phyloP scores from a whole-genome alignment of 2,888 invertebrate species.

The Nomada lathburiana region DNA sequence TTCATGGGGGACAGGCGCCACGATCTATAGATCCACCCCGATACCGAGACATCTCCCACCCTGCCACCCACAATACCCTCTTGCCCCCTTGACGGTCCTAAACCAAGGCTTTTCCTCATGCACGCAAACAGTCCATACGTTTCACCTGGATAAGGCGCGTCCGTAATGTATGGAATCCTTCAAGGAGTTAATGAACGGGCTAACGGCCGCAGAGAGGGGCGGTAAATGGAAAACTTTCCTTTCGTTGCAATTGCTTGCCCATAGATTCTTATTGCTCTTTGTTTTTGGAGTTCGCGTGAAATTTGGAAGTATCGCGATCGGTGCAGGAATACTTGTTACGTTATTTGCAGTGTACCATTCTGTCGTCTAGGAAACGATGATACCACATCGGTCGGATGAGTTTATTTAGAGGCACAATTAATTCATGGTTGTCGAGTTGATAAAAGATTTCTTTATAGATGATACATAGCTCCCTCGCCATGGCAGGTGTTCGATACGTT shows the following conservation, averaged over 20 bases:
- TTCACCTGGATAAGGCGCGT: constrained; percentile 77
- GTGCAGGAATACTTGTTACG: background rate
- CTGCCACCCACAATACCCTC: constrained; percentile 19
- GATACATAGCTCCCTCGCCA: too few relatives aligned
- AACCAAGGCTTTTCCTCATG: constrained; percentile 68
- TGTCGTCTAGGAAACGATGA: too few relatives aligned
- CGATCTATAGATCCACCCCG: constrained; percentile 81
- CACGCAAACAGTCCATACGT: constrained; percentile 82
- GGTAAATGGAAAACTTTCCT: constrained; percentile 10
- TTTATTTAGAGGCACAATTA: too few relatives aligned
- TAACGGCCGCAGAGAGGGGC: background rate
- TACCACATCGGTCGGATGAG: too few relatives aligned
- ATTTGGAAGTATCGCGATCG: background rate
- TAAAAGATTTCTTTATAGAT: too few relatives aligned
- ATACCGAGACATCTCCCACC: constrained; percentile 78
- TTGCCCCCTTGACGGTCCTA: constrained; percentile 45
- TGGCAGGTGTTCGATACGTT: background rate
- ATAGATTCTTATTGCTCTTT: background rate
- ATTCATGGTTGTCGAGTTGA: too few relatives aligned
- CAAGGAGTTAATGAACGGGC: constrained; percentile 71
- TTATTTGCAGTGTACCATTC: background rate
- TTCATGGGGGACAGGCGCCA: constrained; percentile 81
- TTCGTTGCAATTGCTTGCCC: constrained; percentile 8
- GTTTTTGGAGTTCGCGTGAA: background rate
- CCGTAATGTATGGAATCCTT: constrained; percentile 74